A percentile compares a stretch with the other conserved stretches of the same genome.
phyloP scores from a whole-genome alignment of 1,140 invertebrate species.

The Lineus longissimus region DNA sequence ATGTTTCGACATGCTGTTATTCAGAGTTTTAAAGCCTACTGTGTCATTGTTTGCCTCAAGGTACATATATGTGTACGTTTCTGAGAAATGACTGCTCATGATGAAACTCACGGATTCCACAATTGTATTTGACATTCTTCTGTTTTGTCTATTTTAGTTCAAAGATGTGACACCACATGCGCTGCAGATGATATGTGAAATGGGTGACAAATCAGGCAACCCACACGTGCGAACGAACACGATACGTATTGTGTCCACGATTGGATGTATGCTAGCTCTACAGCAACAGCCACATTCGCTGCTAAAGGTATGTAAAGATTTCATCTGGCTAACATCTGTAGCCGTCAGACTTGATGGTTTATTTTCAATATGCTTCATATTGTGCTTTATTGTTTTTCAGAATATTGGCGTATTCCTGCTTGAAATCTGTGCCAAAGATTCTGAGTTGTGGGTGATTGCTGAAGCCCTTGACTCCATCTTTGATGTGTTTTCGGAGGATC shows the following conservation, averaged over 20 bases:
- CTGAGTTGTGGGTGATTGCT: slow-evolving; percentile 66
- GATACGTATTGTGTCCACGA: slow-evolving; percentile 64
- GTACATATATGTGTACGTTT: too few relatives aligned
- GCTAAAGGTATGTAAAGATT: slow-evolving; percentile 47
- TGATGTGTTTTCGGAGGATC: slow-evolving; percentile 74
- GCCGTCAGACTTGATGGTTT: too few relatives aligned
- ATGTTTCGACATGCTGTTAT: too few relatives aligned
- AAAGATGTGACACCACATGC: slow-evolving; percentile 21
- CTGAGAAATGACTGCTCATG: too few relatives aligned
- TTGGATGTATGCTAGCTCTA: slow-evolving; percentile 55
- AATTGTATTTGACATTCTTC: too few relatives aligned
- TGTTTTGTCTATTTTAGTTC: slow-evolving; percentile 22
- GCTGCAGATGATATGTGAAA: slow-evolving; percentile 60
- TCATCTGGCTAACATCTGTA: too few relatives aligned
- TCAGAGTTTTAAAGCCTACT: too few relatives aligned
- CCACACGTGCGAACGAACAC: slow-evolving; percentile 65
- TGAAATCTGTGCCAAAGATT: slow-evolving; percentile 55
- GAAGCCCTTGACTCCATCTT: slow-evolving; percentile 72
- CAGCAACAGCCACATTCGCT: slow-evolving; percentile 28
- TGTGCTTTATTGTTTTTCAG: too few relatives aligned
- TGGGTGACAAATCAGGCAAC: slow-evolving; percentile 58
- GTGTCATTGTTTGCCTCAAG: too few relatives aligned
- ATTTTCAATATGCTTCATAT: too few relatives aligned
- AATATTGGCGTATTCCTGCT: slow-evolving; percentile 41
- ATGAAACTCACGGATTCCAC: too few relatives aligned